Percentiles rank a stretch among this genome's conserved stretches.
These are phyloP conservation scores for Stomorhina lunata DNA, from an alignment of 2,888 invertebrate species.

Conservation along the genomic window DNA sequence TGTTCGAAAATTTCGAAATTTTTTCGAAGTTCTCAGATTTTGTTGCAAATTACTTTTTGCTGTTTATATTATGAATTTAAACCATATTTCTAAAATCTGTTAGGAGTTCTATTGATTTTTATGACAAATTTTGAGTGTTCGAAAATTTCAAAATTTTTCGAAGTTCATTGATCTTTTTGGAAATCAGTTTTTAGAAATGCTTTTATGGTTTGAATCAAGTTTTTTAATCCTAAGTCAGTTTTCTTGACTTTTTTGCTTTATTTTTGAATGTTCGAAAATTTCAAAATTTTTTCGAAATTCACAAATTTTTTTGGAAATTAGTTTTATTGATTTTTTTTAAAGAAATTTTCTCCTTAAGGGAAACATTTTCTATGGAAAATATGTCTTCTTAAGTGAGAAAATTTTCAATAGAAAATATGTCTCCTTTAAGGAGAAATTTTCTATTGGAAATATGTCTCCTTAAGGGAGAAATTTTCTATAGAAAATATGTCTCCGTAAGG, in stretches of 20 bases:
- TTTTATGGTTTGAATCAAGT: background rate
- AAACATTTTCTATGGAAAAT: too few species aligned
- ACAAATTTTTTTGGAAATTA: background rate
- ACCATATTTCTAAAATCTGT: too few species aligned
- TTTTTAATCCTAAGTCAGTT: background rate
- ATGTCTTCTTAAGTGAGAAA: too few species aligned
- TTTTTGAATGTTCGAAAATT: background rate
- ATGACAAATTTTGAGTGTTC: background rate
- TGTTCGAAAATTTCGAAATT: background rate
- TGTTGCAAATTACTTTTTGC: too few species aligned
- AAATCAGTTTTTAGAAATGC: background rate
- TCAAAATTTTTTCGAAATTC: background rate
- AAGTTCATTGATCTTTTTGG: constrained; percentile 14
- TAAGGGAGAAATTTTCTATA: too few species aligned
- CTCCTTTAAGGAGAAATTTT: too few species aligned
- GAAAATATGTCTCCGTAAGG: too few species aligned
- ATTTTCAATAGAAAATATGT: too few species aligned
- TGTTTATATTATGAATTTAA: too few species aligned
- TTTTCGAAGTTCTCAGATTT: background rate
- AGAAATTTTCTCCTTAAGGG: too few species aligned
- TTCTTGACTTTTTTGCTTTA: background rate
- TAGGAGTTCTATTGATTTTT: background rate
- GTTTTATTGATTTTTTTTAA: background rate
- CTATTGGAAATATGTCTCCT: too few species aligned
- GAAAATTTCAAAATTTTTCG: background rate